phyloP scores from a whole-genome alignment of 2,113 vertebrate genomes.

The Mystacornis crossleyi region DNA sequence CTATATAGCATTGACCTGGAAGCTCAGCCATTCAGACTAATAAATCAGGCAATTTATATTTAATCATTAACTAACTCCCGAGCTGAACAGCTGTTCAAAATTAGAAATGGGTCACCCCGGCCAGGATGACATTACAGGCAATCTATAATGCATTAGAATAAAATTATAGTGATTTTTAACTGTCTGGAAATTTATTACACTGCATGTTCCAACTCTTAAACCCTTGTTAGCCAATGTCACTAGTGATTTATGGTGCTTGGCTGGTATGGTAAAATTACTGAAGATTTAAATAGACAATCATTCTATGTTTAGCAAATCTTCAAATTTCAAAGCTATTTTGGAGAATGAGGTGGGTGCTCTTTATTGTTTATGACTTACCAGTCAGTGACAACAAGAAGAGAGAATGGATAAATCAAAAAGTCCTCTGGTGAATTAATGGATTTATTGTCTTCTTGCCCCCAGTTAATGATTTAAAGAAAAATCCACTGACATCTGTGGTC shows the following conservation, averaged over 20 bases:
- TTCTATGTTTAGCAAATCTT: slow-evolving; percentile 88
- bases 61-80: slow-evolving; percentile 99
- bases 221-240: slow-evolving; percentile 91
- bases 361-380: slow-evolving; percentile 76
- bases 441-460: slow-evolving; percentile 19
- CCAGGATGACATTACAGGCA: slow-evolving; percentile 98
- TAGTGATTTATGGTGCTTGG: slow-evolving; percentile 90
- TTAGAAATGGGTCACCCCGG: slow-evolving; percentile 97
- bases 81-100: slow-evolving; percentile 99
- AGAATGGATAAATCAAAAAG: slow-evolving; percentile 60
- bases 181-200: slow-evolving; percentile 98
- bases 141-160: slow-evolving; percentile 99
- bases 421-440: slow-evolving; percentile 44
- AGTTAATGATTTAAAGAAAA: slow-evolving; percentile 23
- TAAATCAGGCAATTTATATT: slow-evolving; percentile 99
- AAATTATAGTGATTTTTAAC: slow-evolving; percentile 99
- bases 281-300: slow-evolving; percentile 89
- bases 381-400: slow-evolving; percentile 57
- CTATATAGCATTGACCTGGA: slow-evolving; percentile 98
- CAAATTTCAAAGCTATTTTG: slow-evolving; percentile 84
- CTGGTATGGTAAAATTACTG: slow-evolving; percentile 88
- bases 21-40: slow-evolving; percentile 96
- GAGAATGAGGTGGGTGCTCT: slow-evolving; percentile 80
- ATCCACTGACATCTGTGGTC: slow-evolving; percentile 1
- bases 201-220: slow-evolving; percentile 92